phyloP scores from a whole-genome alignment of 2,113 vertebrate species.

The Lophius piscatorius region DNA sequence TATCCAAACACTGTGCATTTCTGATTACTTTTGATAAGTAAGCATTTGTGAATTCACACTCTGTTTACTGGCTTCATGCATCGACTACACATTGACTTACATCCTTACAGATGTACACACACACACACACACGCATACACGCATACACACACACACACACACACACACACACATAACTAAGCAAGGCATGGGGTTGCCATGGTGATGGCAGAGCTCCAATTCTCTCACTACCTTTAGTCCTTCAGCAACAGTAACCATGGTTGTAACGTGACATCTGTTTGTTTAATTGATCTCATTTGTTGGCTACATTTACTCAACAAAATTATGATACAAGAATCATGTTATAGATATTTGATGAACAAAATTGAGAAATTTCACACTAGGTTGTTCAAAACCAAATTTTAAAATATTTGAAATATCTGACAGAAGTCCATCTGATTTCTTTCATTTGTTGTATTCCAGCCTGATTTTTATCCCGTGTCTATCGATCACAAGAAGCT shows the following conservation, averaged over 20 bases:
- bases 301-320: constrained; percentile 48
- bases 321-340: constrained; percentile 27
- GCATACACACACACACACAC: constrained; percentile 12
- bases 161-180: constrained; percentile 31
- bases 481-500: not conserved
- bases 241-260: constrained; percentile 72
- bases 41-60: constrained; percentile 42
- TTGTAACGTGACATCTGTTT: constrained; percentile 66
- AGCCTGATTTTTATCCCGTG: not conserved
- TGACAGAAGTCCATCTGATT: not conserved
- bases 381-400: not conserved
- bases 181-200: constrained; percentile 72
- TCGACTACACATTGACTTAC: no score
- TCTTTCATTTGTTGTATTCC: not conserved
- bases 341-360: constrained; percentile 31
- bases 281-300: constrained; percentile 60
- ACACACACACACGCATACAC: constrained; percentile 4
- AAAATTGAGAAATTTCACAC: constrained; percentile 13
- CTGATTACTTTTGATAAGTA: constrained; percentile 24
- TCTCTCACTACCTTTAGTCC: constrained; percentile 66
- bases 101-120: constrained; percentile 8
- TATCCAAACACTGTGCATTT: not conserved
- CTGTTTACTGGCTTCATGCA: constrained; percentile 37
- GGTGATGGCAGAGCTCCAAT: constrained; percentile 69
- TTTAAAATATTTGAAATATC: not conserved